Evolutionary conservation across 1,140 invertebrate species (phyloP).

Genomic region (Drosophila sp.): DNA sequence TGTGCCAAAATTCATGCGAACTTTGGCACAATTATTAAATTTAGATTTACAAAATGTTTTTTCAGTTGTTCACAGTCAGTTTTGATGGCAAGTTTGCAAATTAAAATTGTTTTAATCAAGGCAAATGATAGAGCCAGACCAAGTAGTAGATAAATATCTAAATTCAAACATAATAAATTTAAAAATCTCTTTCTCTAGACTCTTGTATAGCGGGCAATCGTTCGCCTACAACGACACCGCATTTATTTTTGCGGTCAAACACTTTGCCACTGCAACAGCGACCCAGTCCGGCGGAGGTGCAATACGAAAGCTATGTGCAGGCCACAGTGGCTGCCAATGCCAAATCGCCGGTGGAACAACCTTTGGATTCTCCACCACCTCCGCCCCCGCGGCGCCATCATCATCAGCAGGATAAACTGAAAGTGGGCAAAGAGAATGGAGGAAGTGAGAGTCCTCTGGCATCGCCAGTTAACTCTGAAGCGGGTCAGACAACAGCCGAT

Average conservation of each 20-base stretch:
- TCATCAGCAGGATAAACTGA: conserved; percentile 45
- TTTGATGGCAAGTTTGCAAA: conserved; percentile 73
- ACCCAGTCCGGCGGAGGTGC: conserved; percentile 73
- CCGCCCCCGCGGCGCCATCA: conserved; percentile 73
- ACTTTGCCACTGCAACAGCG: conserved; percentile 71
- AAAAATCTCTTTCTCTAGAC: conserved; percentile 39
- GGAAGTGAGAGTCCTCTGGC: conserved; percentile 40
- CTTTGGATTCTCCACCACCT: conserved; percentile 40
- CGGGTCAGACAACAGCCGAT: conserved; percentile 54
- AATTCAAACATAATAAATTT: background rate
- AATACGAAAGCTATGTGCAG: conserved; percentile 79
- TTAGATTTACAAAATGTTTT: conserved; percentile 47
- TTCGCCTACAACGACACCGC: conserved; percentile 59
- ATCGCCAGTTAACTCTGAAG: conserved; percentile 57
- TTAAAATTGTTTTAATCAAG: conserved; percentile 68
- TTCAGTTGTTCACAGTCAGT: conserved; percentile 42
- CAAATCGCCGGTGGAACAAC: conserved; percentile 76
- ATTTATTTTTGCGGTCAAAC: conserved; percentile 64
- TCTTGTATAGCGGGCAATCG: conserved; percentile 77
- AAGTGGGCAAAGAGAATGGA: conserved; percentile 42
- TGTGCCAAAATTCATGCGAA: conserved; percentile 48
- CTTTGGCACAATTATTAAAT: conserved; percentile 62
- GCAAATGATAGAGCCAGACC: conserved; percentile 38
- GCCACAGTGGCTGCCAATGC: conserved; percentile 79
- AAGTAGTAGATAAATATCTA: background rate